These are phyloP conservation scores for Austrolebias charrua DNA, from an alignment of 2,797 vertebrate genomes.

Conservation along the genomic window DNA sequence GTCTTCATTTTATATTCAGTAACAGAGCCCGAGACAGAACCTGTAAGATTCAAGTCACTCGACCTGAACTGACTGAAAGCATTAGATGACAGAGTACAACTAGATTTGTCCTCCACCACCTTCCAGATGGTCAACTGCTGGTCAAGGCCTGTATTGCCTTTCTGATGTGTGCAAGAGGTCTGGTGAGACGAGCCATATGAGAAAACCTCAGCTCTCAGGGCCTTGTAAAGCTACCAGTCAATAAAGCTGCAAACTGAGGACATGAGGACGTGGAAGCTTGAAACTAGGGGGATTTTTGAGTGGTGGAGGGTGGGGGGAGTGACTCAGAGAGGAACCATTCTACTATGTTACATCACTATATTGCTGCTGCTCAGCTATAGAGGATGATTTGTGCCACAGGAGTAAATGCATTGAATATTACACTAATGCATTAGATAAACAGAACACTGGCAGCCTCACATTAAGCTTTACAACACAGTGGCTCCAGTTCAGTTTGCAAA, in stretches of 20 bases:
- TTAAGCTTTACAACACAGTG: neutral
- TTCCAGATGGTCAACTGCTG: conserved; percentile 33
- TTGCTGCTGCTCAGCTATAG: conserved; percentile 17
- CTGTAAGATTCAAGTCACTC: conserved; percentile 35
- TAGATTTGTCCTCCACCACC: conserved; percentile 40
- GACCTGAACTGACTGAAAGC: conserved; percentile 10
- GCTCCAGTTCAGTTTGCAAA: neutral
- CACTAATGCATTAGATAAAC: neutral
- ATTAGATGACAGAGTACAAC: conserved; percentile 33
- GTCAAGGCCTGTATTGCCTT: conserved; percentile 25
- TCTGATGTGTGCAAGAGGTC: conserved; percentile 49
- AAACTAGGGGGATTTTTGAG: conserved; percentile 52
- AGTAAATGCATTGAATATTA: conserved; percentile 2
- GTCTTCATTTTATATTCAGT: conserved; percentile 22
- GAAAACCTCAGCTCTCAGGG: conserved; percentile 40
- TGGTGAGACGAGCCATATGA: conserved; percentile 45
- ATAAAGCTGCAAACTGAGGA: conserved; percentile 57
- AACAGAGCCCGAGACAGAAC: conserved; percentile 8
- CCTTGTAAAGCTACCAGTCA: conserved; percentile 44
- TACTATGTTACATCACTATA: conserved; percentile 59
- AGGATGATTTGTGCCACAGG: conserved; percentile 44
- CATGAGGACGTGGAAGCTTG: conserved; percentile 53
- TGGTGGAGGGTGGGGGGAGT: conserved; percentile 14
- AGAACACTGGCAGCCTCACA: neutral
- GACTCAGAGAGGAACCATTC: conserved; percentile 56